Evolutionary conservation across 1,140 invertebrate species (phyloP), one percentile per base, ranked within the genome.

Genomic region (Pseudomyrmex dendroicus): DNA sequence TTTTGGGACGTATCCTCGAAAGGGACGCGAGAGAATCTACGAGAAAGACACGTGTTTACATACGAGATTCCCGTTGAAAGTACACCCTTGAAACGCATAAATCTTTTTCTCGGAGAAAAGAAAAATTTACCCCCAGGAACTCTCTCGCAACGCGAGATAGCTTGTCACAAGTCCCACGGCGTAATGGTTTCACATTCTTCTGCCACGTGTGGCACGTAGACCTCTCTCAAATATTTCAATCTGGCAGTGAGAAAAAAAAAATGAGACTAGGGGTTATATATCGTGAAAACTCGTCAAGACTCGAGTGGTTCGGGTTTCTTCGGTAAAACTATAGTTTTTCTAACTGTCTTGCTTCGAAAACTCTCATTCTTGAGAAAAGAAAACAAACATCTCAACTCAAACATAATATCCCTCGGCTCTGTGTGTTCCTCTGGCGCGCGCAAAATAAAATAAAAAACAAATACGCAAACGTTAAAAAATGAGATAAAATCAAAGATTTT

Each of bases 71-170:
- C 25, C n/a, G 56, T 9, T 25, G 62, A 74, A 87, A 86, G 52
- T 48, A 57, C 50, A 59, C 54, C 48, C 70, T 13, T 35, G 57
- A 80, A 74, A 84, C 82, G 17, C 48, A 85, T 88, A 88, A 88
- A 88, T 87, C 83, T 85, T 76, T 57, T 25, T 73, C 67, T 17
- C 22, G 12, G 7, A 17, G 12, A 8, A 46, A 12, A 35, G 48
- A 50, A 57, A 66, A 76, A 59, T 70, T 4, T 25, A 5, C n/a
- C 15, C 56, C 12, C 35, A 48, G 50, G 50, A 44, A 35, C 22
- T 25, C 20, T 25, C 78, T 82, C 80, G 82, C 67, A 82, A 76
- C n/a, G 54, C 17, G 50, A 35, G 35, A 72, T 20, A 25, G 48
- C 59, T 54, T 50, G 63, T 70, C 70, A 76, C 85, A 86, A 86